Conservation (phyloP, 2,797 vertebrate genomes). For the Sarcoramphus papa region DNA sequence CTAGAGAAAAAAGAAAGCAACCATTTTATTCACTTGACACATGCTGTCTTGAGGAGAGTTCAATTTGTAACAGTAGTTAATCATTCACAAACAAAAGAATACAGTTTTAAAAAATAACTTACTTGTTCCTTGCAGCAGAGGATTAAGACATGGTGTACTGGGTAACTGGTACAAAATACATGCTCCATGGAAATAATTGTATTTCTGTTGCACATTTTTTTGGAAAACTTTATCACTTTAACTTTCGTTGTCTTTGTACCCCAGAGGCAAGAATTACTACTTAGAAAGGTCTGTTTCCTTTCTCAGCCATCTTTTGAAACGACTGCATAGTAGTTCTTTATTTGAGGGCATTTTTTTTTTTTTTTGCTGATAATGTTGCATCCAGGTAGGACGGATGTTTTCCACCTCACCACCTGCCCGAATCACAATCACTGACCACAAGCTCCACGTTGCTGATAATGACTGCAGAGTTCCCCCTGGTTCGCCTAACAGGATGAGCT, state of each 20-base stretch:
- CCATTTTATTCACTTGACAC: not conserved
- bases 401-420: not conserved
- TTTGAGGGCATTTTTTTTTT: not conserved
- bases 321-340: not conserved
- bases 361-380: not conserved
- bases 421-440: not conserved
- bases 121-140: not conserved
- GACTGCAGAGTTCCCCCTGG: fast-evolving
- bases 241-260: not conserved
- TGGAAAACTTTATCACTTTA: not conserved
- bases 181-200: not conserved
- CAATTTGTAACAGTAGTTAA: conserved; percentile 39
- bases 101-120: conserved; percentile 2
- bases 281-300: not conserved
- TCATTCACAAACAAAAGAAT: conserved; percentile 25
- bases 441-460: fast-evolving
- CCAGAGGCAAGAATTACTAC: not conserved
- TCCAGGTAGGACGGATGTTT: not conserved
- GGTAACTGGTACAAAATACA: not conserved
- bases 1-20: not conserved
- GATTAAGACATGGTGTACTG: not conserved
- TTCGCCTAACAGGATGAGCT: not conserved
- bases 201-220: not conserved
- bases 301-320: not conserved
- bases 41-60: not conserved